phyloP scores from a whole-genome alignment of 1,140 invertebrate species.

The Campoletis sonorensis region DNA sequence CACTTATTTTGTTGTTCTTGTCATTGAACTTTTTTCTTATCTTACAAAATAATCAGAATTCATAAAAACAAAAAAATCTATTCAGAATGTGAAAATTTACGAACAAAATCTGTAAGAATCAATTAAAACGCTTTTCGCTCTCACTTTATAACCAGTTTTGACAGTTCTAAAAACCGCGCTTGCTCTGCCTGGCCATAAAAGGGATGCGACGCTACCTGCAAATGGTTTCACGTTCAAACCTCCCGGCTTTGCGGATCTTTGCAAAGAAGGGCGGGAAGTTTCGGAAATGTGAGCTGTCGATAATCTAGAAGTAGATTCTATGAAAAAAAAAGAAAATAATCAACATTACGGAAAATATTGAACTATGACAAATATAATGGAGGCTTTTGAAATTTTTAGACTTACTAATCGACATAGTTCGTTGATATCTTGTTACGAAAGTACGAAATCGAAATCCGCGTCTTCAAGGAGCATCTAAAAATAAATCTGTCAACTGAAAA shows the following conservation, averaged over 20 bases:
- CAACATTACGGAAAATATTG: not conserved
- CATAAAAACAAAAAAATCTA: not conserved
- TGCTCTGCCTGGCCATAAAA: slow-evolving; percentile 37
- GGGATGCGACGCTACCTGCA: slow-evolving; percentile 39
- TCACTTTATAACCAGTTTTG: slow-evolving; percentile 50
- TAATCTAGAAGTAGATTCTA: slow-evolving; percentile 21
- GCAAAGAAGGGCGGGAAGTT: not conserved
- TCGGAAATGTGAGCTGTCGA: not conserved
- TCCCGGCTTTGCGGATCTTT: slow-evolving; percentile 27
- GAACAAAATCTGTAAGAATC: not conserved
- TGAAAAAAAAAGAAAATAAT: not conserved
- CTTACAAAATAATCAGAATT: not conserved
- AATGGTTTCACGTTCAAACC: not conserved
- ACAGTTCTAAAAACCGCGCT: slow-evolving; percentile 49
- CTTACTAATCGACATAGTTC: slow-evolving; percentile 42
- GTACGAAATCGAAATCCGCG: no score
- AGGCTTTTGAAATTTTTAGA: not conserved
- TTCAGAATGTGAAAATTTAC: no score
- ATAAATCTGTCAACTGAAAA: no score
- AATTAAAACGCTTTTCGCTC: not conserved
- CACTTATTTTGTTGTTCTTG: not conserved
- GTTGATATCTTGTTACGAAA: no score
- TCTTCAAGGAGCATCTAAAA: no score
- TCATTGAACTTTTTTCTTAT: not conserved
- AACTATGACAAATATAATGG: not conserved